These are phyloP conservation scores for Manis javanica DNA, from an alignment of 2,797 vertebrate species.

Conservation along the genomic window DNA sequence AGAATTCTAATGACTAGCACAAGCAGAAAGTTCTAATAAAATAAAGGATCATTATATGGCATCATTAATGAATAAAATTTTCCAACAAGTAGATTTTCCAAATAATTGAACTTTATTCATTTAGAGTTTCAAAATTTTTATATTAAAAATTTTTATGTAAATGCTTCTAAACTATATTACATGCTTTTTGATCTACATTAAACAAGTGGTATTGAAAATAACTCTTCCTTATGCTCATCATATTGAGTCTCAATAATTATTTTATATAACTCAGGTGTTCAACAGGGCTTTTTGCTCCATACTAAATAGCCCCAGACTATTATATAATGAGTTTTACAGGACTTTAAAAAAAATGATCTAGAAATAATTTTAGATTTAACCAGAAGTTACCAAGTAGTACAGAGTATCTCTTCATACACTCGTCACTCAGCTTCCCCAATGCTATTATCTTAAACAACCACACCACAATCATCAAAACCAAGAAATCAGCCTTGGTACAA, in stretches of 20 bases:
- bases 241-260: not conserved
- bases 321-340: not conserved
- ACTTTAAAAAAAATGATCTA: not conserved
- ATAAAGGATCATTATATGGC: not conserved
- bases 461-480: not conserved
- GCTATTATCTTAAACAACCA: not conserved
- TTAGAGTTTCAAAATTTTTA: not conserved
- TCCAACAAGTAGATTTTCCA: not conserved
- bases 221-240: not conserved
- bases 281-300: not conserved
- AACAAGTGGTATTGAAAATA: slow-evolving; percentile 42
- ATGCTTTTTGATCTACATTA: not conserved
- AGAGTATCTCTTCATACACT: not conserved
- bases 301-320: not conserved
- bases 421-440: not conserved
- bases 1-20: not conserved
- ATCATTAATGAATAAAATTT: not conserved
- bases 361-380: slow-evolving; percentile 20
- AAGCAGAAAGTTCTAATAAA: not conserved
- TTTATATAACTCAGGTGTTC: not conserved
- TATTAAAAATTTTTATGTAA: not conserved
- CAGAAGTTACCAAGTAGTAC: slow-evolving; percentile 37
- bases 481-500: slow-evolving; percentile 2
- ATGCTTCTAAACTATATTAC: not conserved
- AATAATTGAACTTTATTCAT: slow-evolving; percentile 35